Evolutionary conservation across 2,888 invertebrate genomes (phyloP).

Genomic region (Mimas tiliae): DNA sequence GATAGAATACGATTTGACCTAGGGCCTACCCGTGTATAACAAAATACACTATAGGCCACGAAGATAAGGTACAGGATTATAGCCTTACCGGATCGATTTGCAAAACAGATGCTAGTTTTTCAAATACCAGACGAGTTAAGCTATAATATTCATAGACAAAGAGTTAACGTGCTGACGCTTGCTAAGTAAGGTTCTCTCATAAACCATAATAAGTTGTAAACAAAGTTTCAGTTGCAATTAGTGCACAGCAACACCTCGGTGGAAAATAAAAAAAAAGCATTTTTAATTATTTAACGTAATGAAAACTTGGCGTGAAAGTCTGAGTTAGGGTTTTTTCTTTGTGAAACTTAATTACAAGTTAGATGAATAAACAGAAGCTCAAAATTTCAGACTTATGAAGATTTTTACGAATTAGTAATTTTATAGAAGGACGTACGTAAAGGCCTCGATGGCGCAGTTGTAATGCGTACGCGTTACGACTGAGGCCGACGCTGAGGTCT

Average conservation of each 20-base stretch:
- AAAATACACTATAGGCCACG: no score
- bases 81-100: no score
- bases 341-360: conserved; percentile 4
- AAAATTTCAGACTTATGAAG: conserved; percentile 5
- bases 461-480: no score
- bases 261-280: not conserved
- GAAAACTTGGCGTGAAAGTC: conserved; percentile 16
- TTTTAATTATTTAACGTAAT: conserved; percentile 18
- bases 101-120: no score
- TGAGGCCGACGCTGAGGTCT: no score
- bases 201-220: conserved; percentile 14
- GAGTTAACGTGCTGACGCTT: not conserved
- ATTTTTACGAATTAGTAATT: not conserved
- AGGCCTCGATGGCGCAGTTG: no score
- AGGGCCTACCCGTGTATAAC: no score
- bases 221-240: conserved; percentile 24
- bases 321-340: conserved; percentile 11
- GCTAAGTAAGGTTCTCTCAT: not conserved
- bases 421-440: no score
- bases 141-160: not conserved
- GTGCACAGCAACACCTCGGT: not conserved
- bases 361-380: conserved; percentile 16
- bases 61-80: no score
- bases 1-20: no score
- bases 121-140: no score